Conservation (phyloP, 1,140 invertebrate genomes). For the Halictus rubicundus region DNA sequence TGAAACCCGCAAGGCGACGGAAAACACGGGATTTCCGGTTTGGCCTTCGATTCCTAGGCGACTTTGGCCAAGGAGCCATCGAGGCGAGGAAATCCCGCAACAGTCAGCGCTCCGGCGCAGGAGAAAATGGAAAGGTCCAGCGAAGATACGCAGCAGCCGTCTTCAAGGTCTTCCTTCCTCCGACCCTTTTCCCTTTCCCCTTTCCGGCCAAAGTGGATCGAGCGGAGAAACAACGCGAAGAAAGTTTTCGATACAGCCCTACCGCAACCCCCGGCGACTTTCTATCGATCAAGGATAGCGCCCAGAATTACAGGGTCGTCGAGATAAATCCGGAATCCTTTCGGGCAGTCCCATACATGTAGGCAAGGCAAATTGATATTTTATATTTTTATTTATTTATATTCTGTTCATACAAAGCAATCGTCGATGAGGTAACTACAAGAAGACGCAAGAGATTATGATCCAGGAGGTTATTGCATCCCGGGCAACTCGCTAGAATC, state of each 20-base stretch:
- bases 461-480: too few species aligned
- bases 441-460: too few species aligned
- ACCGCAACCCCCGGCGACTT: conserved; percentile 48
- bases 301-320: neutral
- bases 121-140: conserved; percentile 67
- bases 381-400: too few species aligned
- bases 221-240: conserved; percentile 45
- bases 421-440: too few species aligned
- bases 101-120: conserved; percentile 5
- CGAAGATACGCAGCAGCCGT: conserved; percentile 60
- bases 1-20: conserved; percentile 14
- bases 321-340: too few species aligned
- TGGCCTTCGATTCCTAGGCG: conserved; percentile 46
- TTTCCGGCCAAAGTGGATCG: conserved; percentile 53
- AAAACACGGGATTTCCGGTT: conserved; percentile 27
- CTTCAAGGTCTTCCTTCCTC: conserved; percentile 54
- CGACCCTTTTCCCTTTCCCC: conserved; percentile 65
- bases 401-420: too few species aligned
- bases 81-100: conserved; percentile 28
- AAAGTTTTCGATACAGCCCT: conserved; percentile 52
- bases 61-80: conserved; percentile 48
- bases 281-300: conserved; percentile 36
- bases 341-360: too few species aligned
- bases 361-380: too few species aligned
- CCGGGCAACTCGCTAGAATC: too few species aligned